Evolutionary conservation across 2,888 invertebrate genomes (phyloP).

Genomic region (Taphrorychus bicolor): DNA sequence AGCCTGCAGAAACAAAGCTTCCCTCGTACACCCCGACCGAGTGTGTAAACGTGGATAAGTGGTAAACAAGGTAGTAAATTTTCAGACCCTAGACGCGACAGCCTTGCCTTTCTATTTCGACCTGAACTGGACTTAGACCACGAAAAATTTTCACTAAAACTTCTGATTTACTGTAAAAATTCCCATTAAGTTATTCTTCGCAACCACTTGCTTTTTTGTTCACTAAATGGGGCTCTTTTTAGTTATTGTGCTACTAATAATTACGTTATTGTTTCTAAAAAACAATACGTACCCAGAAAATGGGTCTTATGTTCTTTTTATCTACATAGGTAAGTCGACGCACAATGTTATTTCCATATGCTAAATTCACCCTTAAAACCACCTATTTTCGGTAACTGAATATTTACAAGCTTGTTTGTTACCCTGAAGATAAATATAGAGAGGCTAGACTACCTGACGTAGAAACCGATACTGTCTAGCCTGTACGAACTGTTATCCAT

Average conservation of each 20-base stretch:
- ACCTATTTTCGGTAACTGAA: neutral
- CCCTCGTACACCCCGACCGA: slow-evolving; percentile 54
- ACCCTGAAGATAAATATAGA: neutral
- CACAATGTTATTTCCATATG: neutral
- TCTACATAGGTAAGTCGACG: neutral
- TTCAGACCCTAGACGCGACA: slow-evolving; percentile 43
- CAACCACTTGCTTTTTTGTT: too few species aligned
- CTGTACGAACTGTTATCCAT: neutral
- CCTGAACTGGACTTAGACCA: slow-evolving; percentile 26
- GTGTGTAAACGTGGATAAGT: slow-evolving; percentile 62
- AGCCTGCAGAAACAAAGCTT: slow-evolving; percentile 60
- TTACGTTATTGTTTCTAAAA: too few species aligned
- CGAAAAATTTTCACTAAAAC: slow-evolving; percentile 22
- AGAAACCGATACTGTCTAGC: neutral
- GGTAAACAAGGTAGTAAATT: slow-evolving; percentile 63
- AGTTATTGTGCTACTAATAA: too few species aligned
- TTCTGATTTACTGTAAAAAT: slow-evolving; percentile 9
- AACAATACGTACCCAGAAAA: too few species aligned
- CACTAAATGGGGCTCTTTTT: too few species aligned
- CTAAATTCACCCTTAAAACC: neutral
- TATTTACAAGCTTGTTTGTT: neutral
- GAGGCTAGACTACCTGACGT: neutral
- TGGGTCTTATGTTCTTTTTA: too few species aligned
- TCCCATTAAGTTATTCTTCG: neutral
- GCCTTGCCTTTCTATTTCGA: slow-evolving; percentile 25